Base-by-base conservation (phyloP, 2,113 vertebrate species). In the Apeltes quadracus region DNA sequence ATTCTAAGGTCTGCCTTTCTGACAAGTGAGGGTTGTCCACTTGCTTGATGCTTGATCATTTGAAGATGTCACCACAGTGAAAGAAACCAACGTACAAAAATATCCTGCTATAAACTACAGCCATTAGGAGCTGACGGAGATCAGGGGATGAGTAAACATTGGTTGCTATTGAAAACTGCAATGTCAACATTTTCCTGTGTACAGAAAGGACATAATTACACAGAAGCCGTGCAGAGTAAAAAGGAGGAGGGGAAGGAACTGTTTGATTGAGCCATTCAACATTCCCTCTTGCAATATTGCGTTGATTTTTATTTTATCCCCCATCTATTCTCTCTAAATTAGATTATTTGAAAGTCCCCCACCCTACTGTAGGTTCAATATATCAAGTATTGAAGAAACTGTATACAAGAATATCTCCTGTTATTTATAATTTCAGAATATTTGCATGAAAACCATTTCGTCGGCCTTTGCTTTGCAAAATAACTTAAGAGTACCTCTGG, bases 151-250 rank as follows among this genome's bases (percentile, higher is more conserved):
- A 72, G 12, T 11, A 64, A 46, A 58, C 54, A 57, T 18, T 14
- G 39, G 53, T 55, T 64, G n/a, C 36, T 32, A 59, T 4, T 58
- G 27, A 71, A 59, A 69, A 75, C 44, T 27, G 53, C 29, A 68
- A 48, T 1, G 16, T 65, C 55, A 57, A 73, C 56, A 72, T 46
- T 58, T 34, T 22, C n/a, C 20, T 46, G 55, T 66, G 22, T 50
- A 32, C 29, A 38, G 14, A 57, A 16, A 44, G 7, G 3, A 18
- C 22, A 50, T 36, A 18, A 61, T 62, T 57, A 62, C 32, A 69
- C n/a, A 69, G 29, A 15, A n/a, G 16, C 34, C 11, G 5, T 18
- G 23, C 41, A 4, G 16, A 16, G 36, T 34, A 44, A 53, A 23
- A 23, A 58, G 23, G 10, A 50, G 36, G 9, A 38, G 36, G 5